Base-by-base conservation (phyloP, 2,888 invertebrate genomes). In the Platerodrilus igneus region DNA sequence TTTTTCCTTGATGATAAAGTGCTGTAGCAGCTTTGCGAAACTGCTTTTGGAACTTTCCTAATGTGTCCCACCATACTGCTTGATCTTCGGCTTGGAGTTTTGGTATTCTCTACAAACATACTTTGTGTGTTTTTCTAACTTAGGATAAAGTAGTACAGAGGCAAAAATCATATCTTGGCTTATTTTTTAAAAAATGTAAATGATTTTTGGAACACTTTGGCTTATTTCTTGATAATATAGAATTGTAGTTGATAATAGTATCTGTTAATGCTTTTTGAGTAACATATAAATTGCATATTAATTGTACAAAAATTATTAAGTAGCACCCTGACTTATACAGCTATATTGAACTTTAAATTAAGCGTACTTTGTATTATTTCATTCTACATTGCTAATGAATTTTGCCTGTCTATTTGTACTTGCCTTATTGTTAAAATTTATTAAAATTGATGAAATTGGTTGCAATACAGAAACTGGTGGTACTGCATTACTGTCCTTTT, bases 381-480 rank as follows among this genome's bases (percentile, higher is more conserved):
- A n/a, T n/a, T n/a, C n/a, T n/a, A n/a, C n/a, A n/a, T n/a, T n/a
- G n/a, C n/a, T n/a, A n/a, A n/a, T n/a, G n/a, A n/a, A 5, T 19
- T 19, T 19, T 19, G 19, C 3, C 11, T 1, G 15, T n/a, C 13
- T 15, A 3, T 30, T 11, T 5, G n/a, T 7, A 10, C 51, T 57
- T 62, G 90, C 93, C 79, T 97, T 97, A 59, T 97, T 97, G 63
- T 96, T 96, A 61, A 96, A 97, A 69, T 97, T 96, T 45, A 93
- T 84, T 22, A 96, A 73, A 59, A 97, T 95, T 3, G 95, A 94
- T 7, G 95, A 96, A 57, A 97, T 97, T 0, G 96, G 96, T 62
- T 97, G 96, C 14, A 97, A 72, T 8, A 96, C 89, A 3, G 91
- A 94, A 8, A 93, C 85, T 0, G 94, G 87, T 0, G 97, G 97